phyloP scores from a whole-genome alignment of 2,888 invertebrate species.

The Dioctria rufipes region DNA sequence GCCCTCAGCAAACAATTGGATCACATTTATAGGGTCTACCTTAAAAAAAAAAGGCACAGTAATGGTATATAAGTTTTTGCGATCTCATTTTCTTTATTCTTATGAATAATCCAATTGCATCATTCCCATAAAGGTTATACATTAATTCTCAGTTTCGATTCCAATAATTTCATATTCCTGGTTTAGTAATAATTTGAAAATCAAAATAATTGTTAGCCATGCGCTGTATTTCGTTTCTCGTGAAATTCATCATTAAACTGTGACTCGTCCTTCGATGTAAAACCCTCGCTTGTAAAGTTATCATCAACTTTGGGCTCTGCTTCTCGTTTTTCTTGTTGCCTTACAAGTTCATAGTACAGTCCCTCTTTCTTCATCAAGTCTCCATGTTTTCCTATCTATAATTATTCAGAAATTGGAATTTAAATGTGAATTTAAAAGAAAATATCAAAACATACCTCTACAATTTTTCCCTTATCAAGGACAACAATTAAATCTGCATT shows the following conservation, averaged over 20 bases:
- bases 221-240: conserved; percentile 15
- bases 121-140: no score
- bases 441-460: conserved; percentile 74
- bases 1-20: no score
- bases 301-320: neutral
- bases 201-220: neutral
- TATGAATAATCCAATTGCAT: no score
- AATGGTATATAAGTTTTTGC: no score
- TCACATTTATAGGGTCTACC: no score
- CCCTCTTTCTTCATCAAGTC: conserved; percentile 84
- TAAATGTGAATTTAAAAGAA: conserved; percentile 9
- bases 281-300: neutral
- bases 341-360: conserved; percentile 87
- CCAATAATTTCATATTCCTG: no score
- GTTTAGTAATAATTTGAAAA: no score
- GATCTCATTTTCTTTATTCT: no score
- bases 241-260: conserved; percentile 12
- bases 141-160: no score
- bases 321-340: conserved; percentile 78
- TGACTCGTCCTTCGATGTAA: neutral
- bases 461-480: conserved; percentile 85
- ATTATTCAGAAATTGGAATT: conserved; percentile 52
- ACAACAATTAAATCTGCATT: conserved; percentile 95
- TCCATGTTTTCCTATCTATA: conserved; percentile 87
- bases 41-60: no score